Evolutionary conservation across 2,888 invertebrate genomes (phyloP), one percentile per base, ranked within the genome.

Genomic region (Volucella zonaria): DNA sequence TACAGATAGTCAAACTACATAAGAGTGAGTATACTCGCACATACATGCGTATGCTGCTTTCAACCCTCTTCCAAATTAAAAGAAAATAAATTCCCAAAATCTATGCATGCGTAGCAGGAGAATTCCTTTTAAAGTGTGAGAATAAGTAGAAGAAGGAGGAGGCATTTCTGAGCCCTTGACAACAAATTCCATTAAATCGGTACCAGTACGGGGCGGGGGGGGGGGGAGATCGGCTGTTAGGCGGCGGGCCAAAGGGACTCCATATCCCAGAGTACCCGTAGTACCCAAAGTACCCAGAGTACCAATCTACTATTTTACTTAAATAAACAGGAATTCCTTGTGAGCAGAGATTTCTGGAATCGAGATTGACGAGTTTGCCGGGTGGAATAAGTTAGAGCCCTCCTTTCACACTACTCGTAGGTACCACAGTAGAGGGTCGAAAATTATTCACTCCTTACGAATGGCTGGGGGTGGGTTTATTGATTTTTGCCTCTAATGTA

Each of bases 271-370:
- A 18, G 59, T 40, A 38, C 40, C 47, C 12, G 9, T 45, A 45
- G 43, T 45, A 62, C 47, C 51, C 31, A 51, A 1, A 64, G 58
- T 12, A n/a, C 42, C 49, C 14, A 12, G 59, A 73, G 38, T 62
- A 67, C 67, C 58, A 78, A 68, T 78, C 77, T 74, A 67, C 74
- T 64, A 77, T 62, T 71, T 64, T 52, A 73, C 78, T 74, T 74
- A 74, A 78, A 74, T 78, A 78, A 82, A 74, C 62, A 74, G 59
- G 58, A 78, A 78, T 79, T 79, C 67, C 74, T 68, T 74, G 74
- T 23, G 74, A 74, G 68, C 74, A 68, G 73, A 74, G 78, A 82
- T 77, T 82, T 73, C 73, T 40, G 54, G 58, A 73, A 64, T 62
- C n/a, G 62, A 74, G 71, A 82, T 77, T 82, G 71, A 73, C 71